Conservation (phyloP, 2,797 vertebrate genomes). For the Macroramphosus scolopax region DNA sequence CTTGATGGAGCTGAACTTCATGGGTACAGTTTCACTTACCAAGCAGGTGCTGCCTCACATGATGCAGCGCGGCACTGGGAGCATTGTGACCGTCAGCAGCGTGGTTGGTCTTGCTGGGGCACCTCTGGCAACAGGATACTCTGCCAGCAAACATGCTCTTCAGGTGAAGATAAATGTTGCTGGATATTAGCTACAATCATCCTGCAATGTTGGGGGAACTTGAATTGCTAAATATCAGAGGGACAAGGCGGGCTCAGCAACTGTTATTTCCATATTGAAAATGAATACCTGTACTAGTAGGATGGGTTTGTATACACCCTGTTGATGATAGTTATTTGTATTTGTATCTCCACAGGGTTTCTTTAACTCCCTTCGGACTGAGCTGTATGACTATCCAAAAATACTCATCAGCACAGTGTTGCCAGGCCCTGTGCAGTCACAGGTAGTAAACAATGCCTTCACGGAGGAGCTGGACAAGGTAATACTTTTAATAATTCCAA, state of each 20-base stretch:
- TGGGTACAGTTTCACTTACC: constrained; percentile 90
- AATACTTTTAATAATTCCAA: no score
- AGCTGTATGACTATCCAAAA: constrained; percentile 83
- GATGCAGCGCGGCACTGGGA: constrained; percentile 81
- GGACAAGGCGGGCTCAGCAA: not conserved
- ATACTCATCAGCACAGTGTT: constrained; percentile 87
- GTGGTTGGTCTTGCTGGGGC: constrained; percentile 79
- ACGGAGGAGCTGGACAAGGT: constrained; percentile 85
- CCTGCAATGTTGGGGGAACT: not conserved
- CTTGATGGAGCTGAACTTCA: constrained; percentile 90
- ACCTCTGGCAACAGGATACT: constrained; percentile 85
- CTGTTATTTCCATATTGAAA: no score
- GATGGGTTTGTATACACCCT: not conserved
- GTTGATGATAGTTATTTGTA: not conserved
- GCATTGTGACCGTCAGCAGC: constrained; percentile 88
- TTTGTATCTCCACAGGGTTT: constrained; percentile 81
- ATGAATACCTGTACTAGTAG: no score
- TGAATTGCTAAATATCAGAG: not conserved
- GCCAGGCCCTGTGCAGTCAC: constrained; percentile 90
- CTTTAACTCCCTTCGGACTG: constrained; percentile 86
- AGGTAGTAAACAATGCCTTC: constrained; percentile 86
- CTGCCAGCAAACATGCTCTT: constrained; percentile 92
- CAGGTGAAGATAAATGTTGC: constrained; percentile 77
- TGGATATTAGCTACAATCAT: no score
- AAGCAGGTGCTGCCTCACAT: constrained; percentile 90